These are phyloP conservation scores for Aphrocallistes beatrix DNA, from an alignment of 37 sponge, comb jelly and placozoan genomes.

Conservation along the genomic window DNA sequence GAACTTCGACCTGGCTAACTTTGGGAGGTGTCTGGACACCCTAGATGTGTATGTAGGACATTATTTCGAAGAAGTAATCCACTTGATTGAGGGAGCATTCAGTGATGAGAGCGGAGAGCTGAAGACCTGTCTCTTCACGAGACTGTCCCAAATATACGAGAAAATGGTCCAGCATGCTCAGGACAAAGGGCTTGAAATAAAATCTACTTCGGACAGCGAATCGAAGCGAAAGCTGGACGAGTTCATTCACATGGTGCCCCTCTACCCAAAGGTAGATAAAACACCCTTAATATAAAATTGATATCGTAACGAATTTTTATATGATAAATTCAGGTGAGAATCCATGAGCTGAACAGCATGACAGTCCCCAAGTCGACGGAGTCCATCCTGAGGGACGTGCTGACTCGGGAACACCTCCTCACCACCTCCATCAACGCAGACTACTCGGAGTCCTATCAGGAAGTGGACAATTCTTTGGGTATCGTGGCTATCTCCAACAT, in stretches of 20 bases:
- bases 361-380: neutral
- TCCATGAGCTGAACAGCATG: constrained; percentile 15
- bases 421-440: constrained; percentile 1
- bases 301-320: neutral
- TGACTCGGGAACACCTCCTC: neutral
- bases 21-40: neutral
- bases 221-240: neutral
- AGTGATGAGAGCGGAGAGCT: constrained; percentile 1
- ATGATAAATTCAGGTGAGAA: neutral
- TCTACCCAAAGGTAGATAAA: neutral
- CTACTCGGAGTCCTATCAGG: neutral
- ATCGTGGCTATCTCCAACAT: neutral
- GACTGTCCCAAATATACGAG: neutral
- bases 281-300: neutral
- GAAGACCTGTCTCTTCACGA: neutral
- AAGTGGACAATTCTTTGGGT: neutral
- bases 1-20: neutral
- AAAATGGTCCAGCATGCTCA: neutral
- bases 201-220: neutral
- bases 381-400: neutral
- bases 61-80: neutral
- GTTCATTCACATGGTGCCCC: neutral
- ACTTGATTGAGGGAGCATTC: neutral
- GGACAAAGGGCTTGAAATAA: neutral
- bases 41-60: neutral